phyloP scores from a whole-genome alignment of 2,113 vertebrate species.

The Leucosticte australis region DNA sequence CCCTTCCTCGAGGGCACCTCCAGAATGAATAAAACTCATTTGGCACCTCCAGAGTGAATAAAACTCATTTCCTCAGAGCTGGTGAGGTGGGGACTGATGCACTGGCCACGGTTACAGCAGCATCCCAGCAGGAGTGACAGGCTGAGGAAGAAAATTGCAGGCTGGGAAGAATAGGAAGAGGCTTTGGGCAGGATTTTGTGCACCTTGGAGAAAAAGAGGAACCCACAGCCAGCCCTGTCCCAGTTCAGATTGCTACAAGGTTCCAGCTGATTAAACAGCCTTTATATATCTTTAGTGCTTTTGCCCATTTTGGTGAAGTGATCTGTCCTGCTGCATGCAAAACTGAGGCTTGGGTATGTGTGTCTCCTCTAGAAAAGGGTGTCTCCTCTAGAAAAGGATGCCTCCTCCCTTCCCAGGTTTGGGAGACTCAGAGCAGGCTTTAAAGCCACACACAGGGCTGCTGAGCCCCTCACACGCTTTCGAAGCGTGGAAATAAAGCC shows the following conservation, averaged over 20 bases:
- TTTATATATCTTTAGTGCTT: not conserved
- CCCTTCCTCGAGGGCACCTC: not conserved
- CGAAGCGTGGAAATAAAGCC: not conserved
- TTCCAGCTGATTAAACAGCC: not conserved
- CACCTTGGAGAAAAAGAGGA: not conserved
- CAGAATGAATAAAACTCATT: accelerated
- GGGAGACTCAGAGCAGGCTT: accelerated
- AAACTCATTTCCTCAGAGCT: not conserved
- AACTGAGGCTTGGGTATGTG: accelerated
- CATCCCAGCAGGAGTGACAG: not conserved
- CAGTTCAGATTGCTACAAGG: not conserved
- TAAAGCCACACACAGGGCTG: accelerated
- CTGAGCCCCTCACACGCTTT: accelerated
- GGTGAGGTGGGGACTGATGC: not conserved
- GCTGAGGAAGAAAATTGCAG: not conserved
- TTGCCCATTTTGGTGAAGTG: not conserved
- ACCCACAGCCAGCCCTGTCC: not conserved
- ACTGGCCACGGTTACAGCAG: accelerated
- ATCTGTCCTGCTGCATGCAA: not conserved
- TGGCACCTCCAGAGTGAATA: accelerated
- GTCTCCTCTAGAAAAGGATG: not conserved
- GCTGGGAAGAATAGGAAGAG: accelerated
- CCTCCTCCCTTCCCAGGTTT: not conserved
- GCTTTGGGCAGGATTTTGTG: not conserved
- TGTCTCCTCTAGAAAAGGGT: not conserved